A percentile compares a stretch with the other conserved stretches of the same genome.
Conservation (phyloP, 1,140 invertebrate genomes). For the Cheumatopsyche charites region DNA sequence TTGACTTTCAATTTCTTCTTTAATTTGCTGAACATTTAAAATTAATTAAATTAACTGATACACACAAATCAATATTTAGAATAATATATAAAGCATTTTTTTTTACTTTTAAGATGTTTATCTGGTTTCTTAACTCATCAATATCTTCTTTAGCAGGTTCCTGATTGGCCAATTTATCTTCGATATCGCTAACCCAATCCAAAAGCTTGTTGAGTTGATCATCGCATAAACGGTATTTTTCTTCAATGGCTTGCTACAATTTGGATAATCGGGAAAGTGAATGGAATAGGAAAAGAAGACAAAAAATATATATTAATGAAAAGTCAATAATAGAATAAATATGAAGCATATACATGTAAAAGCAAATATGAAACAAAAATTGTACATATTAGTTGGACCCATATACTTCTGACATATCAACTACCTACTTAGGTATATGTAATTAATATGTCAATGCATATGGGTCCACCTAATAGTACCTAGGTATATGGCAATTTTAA, state of each 20-base stretch:
- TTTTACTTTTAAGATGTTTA: constrained; percentile 84
- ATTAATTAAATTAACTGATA: not conserved
- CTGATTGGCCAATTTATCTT: constrained; percentile 86
- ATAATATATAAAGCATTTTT: too few species aligned
- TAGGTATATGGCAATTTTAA: too few species aligned
- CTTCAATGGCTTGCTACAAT: constrained; percentile 88
- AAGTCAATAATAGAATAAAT: too few species aligned
- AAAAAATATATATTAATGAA: constrained; percentile 32
- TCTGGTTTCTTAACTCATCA: constrained; percentile 87
- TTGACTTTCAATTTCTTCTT: constrained; percentile 89
- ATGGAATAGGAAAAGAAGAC: constrained; percentile 36
- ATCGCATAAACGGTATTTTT: constrained; percentile 90
- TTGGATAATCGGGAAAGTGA: constrained; percentile 49
- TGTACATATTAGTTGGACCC: too few species aligned
- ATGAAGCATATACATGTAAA: too few species aligned
- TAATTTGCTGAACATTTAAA: constrained; percentile 73
- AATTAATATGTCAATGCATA: too few species aligned
- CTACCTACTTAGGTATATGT: too few species aligned
- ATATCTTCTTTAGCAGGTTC: constrained; percentile 87
- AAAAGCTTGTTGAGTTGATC: constrained; percentile 83
- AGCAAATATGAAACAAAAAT: too few species aligned
- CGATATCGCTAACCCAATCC: constrained; percentile 86
- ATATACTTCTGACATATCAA: too few species aligned
- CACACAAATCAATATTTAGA: not conserved
- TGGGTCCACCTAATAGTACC: too few species aligned